These are phyloP conservation scores for Ptilonorhynchus violaceus DNA, from an alignment of 2,113 vertebrate genomes.

Conservation along the genomic window DNA sequence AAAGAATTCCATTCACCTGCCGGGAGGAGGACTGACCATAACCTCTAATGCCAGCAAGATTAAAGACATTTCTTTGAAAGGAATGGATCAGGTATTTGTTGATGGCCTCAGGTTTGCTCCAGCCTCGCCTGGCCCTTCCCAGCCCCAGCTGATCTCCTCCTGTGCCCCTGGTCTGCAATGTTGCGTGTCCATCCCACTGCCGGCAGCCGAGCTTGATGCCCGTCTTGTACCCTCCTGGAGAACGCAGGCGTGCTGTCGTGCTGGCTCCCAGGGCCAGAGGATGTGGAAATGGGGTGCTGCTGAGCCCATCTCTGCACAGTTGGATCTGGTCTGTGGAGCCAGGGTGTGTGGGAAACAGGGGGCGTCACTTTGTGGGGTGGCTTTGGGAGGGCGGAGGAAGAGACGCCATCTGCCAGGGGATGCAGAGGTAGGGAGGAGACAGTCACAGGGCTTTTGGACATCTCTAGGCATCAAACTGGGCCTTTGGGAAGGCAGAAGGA, in stretches of 20 bases:
- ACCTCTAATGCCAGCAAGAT: not conserved
- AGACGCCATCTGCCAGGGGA: rapidly evolving
- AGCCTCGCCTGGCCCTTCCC: not conserved
- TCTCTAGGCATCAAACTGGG: not conserved
- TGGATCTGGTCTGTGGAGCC: rapidly evolving
- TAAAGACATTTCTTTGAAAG: not conserved
- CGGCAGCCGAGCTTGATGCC: not conserved
- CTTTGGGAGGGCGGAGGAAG: not conserved
- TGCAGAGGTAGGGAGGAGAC: not conserved
- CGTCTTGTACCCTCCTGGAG: not conserved
- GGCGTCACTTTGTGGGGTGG: rapidly evolving
- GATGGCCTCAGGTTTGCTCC: rapidly evolving
- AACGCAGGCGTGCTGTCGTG: rapidly evolving
- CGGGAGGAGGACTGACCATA: not conserved
- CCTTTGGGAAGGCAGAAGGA: not conserved
- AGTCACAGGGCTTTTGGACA: rapidly evolving
- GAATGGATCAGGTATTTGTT: not conserved
- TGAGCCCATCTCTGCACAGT: rapidly evolving
- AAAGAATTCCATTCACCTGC: slow-evolving; percentile 33
- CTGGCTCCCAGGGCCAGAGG: rapidly evolving
- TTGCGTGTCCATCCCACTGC: not conserved
- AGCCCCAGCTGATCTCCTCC: not conserved
- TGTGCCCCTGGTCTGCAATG: not conserved
- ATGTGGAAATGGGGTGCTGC: rapidly evolving
- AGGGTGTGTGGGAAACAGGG: not conserved